Conservation (phyloP, 2,113 vertebrate genomes). For the Thamnophis sirtalis region DNA sequence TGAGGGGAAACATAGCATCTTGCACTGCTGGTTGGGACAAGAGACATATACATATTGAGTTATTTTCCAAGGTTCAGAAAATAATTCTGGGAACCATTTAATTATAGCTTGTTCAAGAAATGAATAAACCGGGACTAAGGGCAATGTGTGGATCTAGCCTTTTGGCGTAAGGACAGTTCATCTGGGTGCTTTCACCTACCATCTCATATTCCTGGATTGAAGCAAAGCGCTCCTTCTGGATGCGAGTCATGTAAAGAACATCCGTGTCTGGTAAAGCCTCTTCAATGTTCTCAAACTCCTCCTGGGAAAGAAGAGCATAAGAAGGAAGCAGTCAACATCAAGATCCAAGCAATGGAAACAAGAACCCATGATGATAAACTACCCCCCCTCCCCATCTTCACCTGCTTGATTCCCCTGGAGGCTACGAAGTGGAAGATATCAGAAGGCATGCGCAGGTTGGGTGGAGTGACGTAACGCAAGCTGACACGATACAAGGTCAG, state of each 20-base stretch:
- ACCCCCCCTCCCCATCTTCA: conserved; percentile 45
- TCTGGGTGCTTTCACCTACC: conserved; percentile 67
- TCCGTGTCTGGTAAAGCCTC: conserved; percentile 91
- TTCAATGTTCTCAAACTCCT: conserved; percentile 92
- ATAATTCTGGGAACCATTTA: not conserved
- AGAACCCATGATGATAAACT: not conserved
- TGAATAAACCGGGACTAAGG: not conserved
- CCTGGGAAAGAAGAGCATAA: conserved; percentile 63
- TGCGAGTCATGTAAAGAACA: conserved; percentile 93
- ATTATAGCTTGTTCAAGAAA: not conserved
- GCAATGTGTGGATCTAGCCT: not conserved
- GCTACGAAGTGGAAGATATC: conserved; percentile 86
- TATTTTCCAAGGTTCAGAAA: not conserved
- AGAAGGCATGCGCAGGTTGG: conserved; percentile 83
- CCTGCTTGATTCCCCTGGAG: conserved; percentile 92
- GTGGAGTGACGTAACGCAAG: conserved; percentile 90
- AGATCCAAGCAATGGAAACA: not conserved
- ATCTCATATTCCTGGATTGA: conserved; percentile 81
- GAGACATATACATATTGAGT: not conserved
- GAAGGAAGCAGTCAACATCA: rapidly evolving
- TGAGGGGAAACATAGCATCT: not conserved
- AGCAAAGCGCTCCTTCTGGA: conserved; percentile 91
- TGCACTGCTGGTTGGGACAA: not conserved
- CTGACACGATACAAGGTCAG: conserved; percentile 92
- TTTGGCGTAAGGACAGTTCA: not conserved